Percentiles rank a stretch among this genome's conserved stretches.
Evolutionary conservation across 2,797 vertebrate species (phyloP).

Genomic region (Rhabdophis nuchalis): DNA sequence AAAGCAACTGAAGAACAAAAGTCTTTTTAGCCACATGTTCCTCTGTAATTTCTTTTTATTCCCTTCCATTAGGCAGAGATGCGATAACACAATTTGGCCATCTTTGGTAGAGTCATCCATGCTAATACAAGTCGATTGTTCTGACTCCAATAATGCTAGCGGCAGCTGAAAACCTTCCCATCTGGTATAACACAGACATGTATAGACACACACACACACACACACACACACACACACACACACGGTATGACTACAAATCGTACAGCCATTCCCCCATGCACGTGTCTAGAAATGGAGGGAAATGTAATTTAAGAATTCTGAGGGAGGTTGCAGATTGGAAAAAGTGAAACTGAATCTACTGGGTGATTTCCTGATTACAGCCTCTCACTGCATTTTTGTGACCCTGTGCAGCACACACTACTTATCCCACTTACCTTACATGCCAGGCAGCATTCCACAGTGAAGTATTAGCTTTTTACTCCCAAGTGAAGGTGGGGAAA

Average conservation of each 20-base stretch:
- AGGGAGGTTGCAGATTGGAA: not conserved
- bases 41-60: not conserved
- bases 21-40: not conserved
- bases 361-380: not conserved
- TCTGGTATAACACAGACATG: not conserved
- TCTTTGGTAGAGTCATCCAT: not conserved
- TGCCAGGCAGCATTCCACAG: not conserved
- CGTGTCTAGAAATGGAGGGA: not conserved
- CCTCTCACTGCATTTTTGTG: not conserved
- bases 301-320: not conserved
- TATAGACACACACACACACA: not conserved
- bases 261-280: not conserved
- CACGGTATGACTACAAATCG: not conserved
- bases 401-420: not conserved
- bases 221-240: too few relatives aligned
- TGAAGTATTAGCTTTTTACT: not conserved
- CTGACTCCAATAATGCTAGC: not conserved
- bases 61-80: not conserved
- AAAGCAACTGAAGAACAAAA: not conserved
- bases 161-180: not conserved
- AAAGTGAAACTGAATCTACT: not conserved
- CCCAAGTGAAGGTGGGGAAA: not conserved
- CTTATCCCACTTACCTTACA: not conserved
- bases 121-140: not conserved
- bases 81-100: not conserved